phyloP scores from a whole-genome alignment of 2,888 invertebrate species.

The Gortyna flavago region DNA sequence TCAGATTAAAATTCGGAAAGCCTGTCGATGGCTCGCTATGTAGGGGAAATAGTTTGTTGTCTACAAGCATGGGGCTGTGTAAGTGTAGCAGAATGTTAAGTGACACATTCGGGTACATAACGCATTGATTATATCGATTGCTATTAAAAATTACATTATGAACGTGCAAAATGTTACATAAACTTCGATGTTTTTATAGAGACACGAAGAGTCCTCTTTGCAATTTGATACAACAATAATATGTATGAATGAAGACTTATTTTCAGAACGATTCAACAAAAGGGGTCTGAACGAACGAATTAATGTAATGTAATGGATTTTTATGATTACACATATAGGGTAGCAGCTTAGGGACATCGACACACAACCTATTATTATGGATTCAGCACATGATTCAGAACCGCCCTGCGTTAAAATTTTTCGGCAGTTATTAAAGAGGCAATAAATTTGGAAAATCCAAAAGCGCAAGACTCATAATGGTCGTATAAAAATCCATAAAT shows the following conservation, averaged over 20 bases:
- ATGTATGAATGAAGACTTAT: background rate
- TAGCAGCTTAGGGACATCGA: too few relatives aligned
- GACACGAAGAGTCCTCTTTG: background rate
- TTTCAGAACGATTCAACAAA: background rate
- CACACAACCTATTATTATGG: too few relatives aligned
- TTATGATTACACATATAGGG: too few relatives aligned
- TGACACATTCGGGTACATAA: conserved; percentile 20
- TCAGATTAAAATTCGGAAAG: background rate
- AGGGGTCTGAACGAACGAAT: background rate
- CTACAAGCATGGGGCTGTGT: conserved; percentile 55
- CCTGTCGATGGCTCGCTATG: background rate
- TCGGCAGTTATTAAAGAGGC: too few relatives aligned
- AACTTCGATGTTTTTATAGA: background rate
- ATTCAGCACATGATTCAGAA: too few relatives aligned
- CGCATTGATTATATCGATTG: conserved; percentile 38
- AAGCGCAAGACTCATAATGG: too few relatives aligned
- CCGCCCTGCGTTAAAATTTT: too few relatives aligned
- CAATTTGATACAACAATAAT: background rate
- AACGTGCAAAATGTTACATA: background rate
- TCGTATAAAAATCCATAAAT: too few relatives aligned
- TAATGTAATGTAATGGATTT: background rate
- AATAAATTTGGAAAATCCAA: too few relatives aligned
- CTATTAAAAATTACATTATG: background rate
- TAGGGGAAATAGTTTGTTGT: background rate
- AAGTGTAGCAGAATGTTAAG: conserved; percentile 44